Conservation (phyloP, 2,797 vertebrate genomes). For the Crypturellus tataupa region DNA sequence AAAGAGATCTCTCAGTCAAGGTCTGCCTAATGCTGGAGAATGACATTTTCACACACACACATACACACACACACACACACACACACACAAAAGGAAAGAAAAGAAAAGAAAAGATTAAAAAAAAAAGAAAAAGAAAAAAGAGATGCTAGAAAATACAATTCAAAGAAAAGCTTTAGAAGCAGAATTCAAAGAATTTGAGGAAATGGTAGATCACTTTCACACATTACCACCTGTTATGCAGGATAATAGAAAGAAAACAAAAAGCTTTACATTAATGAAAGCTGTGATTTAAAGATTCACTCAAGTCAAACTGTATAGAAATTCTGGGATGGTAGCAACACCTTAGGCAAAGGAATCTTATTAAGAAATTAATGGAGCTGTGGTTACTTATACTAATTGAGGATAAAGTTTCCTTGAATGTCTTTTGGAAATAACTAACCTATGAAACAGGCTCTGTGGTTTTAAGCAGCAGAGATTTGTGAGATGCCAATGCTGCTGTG, state of each 20-base stretch:
- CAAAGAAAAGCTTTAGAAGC: not conserved
- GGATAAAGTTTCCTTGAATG: not conserved
- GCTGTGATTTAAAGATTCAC: not conserved
- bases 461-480: not conserved
- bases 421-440: not conserved
- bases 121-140: not conserved
- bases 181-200: constrained; percentile 12
- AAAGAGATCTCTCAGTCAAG: constrained; percentile 55
- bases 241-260: not conserved
- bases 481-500: not conserved
- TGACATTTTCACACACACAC: not conserved
- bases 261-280: not conserved
- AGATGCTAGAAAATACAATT: not conserved
- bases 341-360: not conserved
- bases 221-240: not conserved
- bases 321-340: not conserved
- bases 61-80: too few species aligned
- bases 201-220: not conserved
- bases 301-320: not conserved
- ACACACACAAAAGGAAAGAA: too few species aligned
- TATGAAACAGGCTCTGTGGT: not conserved
- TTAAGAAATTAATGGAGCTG: not conserved
- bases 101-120: too few species aligned
- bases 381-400: not conserved
- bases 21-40: not conserved